These are phyloP conservation scores for Lepas anatifera DNA, from an alignment of 2,888 invertebrate species.

Conservation along the genomic window DNA sequence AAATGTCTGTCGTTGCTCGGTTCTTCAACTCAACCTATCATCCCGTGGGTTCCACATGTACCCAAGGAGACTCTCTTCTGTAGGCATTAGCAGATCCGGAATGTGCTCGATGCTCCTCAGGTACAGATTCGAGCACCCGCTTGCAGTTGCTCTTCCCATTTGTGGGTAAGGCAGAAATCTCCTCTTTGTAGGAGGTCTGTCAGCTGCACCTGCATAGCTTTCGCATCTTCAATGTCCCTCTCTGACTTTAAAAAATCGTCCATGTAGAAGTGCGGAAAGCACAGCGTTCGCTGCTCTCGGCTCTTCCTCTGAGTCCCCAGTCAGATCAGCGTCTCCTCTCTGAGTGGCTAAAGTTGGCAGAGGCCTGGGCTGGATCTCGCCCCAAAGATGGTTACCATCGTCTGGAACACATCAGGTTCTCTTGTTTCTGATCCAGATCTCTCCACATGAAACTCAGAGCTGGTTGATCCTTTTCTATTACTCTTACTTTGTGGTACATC, in stretches of 20 bases:
- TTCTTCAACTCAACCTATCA: neutral
- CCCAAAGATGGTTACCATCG: neutral
- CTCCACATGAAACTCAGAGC: neutral
- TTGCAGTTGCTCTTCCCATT: no score
- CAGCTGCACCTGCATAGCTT: neutral
- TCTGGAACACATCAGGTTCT: no score
- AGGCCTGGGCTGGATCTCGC: neutral
- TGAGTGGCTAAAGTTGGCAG: neutral
- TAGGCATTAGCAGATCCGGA: neutral
- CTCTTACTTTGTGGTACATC: neutral
- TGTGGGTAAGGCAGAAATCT: no score
- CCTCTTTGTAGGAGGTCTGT: no score
- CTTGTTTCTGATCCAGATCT: neutral
- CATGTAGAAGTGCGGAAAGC: neutral
- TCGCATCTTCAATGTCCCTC: neutral
- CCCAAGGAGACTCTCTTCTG: no score
- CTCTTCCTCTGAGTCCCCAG: neutral
- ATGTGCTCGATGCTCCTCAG: neutral
- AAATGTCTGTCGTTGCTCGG: neutral
- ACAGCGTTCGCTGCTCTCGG: neutral
- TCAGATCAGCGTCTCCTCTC: neutral
- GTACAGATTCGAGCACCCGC: no score
- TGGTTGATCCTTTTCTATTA: neutral
- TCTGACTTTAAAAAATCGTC: no score
- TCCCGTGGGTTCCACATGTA: no score